These are phyloP conservation scores for Lycopodina hypogea DNA, from an alignment of 37 sponge, comb jelly and placozoan genomes.

Conservation along the genomic window DNA sequence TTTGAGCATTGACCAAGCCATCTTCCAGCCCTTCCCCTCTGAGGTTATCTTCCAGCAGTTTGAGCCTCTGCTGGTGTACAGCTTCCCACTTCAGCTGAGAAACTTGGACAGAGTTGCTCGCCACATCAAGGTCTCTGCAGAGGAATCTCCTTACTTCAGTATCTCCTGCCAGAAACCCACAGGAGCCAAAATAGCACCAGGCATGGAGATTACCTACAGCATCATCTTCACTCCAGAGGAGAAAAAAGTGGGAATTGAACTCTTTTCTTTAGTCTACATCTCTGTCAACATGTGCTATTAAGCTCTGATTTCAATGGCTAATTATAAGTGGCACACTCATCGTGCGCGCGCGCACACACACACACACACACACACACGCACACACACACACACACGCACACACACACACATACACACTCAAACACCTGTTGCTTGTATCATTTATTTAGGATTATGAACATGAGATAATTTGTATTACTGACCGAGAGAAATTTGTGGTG, in stretches of 20 bases:
- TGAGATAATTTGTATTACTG: conserved; percentile 88
- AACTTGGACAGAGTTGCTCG: conserved; percentile 92
- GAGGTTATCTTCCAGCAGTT: conserved; percentile 93
- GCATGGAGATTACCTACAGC: conserved; percentile 88
- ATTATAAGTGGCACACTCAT: not conserved
- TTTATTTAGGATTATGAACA: conserved; percentile 79
- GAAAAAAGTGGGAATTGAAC: conserved; percentile 42
- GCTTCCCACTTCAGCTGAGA: conserved; percentile 71
- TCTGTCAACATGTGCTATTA: not conserved
- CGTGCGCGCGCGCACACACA: not conserved
- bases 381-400: not conserved
- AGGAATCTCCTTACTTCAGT: conserved; percentile 93
- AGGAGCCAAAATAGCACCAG: conserved; percentile 94
- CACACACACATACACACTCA: not conserved
- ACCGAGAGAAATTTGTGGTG: conserved; percentile 90
- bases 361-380: not conserved
- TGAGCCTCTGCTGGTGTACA: conserved; percentile 70
- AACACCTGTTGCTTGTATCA: not conserved
- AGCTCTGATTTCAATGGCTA: too few relatives aligned
- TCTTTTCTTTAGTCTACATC: not conserved
- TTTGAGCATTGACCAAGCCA: conserved; percentile 79
- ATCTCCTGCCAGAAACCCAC: conserved; percentile 56
- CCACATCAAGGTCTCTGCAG: conserved; percentile 76
- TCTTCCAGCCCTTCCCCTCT: conserved; percentile 92
- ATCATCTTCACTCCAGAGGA: conserved; percentile 88